These are phyloP conservation scores for Bufotes viridis DNA, from an alignment of 2,797 vertebrate species.

Conservation along the genomic window DNA sequence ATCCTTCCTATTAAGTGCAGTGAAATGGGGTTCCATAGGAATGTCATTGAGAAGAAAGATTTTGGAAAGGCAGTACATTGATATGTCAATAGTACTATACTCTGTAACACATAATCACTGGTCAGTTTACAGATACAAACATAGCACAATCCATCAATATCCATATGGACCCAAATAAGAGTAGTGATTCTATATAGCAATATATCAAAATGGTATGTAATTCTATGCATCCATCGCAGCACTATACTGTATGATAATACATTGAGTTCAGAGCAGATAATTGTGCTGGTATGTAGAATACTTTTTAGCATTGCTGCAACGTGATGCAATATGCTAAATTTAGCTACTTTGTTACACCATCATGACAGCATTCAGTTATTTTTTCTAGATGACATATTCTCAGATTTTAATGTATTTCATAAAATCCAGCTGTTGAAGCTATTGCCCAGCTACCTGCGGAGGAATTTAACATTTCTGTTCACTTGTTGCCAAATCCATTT, in stretches of 20 bases:
- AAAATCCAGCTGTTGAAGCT: conserved; percentile 42
- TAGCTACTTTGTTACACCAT: neutral
- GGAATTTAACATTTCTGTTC: conserved; percentile 26
- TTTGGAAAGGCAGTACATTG: no score
- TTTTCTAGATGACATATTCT: neutral
- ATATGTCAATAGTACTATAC: no score
- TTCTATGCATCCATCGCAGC: neutral
- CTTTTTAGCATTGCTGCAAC: neutral
- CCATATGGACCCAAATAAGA: no score
- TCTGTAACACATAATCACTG: no score
- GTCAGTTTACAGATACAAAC: no score
- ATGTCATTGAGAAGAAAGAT: no score
- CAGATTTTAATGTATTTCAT: neutral
- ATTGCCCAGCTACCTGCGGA: conserved; percentile 40
- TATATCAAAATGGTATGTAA: neutral
- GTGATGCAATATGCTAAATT: neutral
- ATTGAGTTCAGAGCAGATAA: neutral
- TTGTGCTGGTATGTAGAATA: neutral
- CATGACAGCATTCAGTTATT: neutral
- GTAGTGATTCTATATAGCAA: neutral
- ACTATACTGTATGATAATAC: neutral
- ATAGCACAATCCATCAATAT: no score
- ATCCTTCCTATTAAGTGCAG: no score
- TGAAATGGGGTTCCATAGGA: no score
- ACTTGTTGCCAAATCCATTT: conserved; percentile 18